These are phyloP conservation scores for Podilymbus podiceps DNA, from an alignment of 2,113 vertebrate species.

Conservation along the genomic window DNA sequence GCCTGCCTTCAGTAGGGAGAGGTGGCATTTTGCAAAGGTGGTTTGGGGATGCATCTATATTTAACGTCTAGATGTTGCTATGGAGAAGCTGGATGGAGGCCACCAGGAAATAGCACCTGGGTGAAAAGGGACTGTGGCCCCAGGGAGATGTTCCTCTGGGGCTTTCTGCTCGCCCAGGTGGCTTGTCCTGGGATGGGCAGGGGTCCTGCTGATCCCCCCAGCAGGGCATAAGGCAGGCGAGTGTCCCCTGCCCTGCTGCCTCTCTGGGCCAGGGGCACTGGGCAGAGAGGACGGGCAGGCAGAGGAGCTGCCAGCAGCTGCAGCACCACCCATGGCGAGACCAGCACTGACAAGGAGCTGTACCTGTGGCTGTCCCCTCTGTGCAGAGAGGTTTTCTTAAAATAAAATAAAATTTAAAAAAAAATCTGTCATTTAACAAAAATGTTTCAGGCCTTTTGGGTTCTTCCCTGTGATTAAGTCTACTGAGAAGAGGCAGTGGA, in stretches of 20 bases:
- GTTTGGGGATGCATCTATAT: neutral
- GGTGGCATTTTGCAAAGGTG: neutral
- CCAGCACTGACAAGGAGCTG: neutral
- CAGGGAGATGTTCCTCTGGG: neutral
- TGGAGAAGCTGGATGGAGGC: conserved; percentile 33
- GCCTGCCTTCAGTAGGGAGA: neutral
- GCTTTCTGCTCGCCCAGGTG: neutral
- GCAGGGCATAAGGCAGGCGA: neutral
- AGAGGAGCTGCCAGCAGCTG: neutral
- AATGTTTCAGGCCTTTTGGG: neutral
- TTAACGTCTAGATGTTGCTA: neutral
- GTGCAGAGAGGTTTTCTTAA: fast-evolving
- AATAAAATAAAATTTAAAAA: no score
- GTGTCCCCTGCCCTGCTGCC: neutral
- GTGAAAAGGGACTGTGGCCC: neutral
- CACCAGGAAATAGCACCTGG: neutral
- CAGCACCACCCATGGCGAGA: neutral
- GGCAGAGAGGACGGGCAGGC: neutral
- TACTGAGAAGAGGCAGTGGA: neutral
- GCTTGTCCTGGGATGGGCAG: neutral
- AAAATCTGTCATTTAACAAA: neutral
- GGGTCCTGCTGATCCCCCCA: neutral
- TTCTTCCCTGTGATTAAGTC: neutral
- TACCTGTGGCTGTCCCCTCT: neutral
- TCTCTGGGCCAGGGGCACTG: neutral